These are phyloP conservation scores for Orthonyx spaldingii DNA, from an alignment of 2,113 vertebrate genomes.

Conservation along the genomic window DNA sequence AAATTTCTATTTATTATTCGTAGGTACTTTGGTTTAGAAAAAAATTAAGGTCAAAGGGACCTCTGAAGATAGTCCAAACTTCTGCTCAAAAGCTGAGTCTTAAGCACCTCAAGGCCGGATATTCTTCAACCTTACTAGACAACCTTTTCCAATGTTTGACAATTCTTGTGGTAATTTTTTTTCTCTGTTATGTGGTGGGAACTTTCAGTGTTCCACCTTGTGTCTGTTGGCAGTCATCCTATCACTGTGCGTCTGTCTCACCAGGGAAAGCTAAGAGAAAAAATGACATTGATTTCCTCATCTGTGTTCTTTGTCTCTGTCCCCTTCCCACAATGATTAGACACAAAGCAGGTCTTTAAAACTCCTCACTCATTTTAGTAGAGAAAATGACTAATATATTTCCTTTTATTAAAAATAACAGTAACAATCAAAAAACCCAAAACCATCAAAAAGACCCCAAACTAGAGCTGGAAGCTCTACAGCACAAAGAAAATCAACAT, in stretches of 20 bases:
- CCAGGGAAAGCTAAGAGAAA: not conserved
- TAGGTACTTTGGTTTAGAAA: not conserved
- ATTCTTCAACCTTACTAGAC: not conserved
- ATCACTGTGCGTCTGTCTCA: not conserved
- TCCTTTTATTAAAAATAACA: not conserved
- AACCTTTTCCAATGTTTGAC: not conserved
- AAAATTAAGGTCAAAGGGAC: not conserved
- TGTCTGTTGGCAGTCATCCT: not conserved
- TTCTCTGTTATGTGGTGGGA: not conserved
- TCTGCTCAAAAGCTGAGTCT: not conserved
- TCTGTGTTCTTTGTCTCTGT: not conserved
- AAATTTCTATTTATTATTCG: not conserved
- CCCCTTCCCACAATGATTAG: not conserved
- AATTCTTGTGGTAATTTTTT: not conserved
- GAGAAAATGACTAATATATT: not conserved
- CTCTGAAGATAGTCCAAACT: not conserved
- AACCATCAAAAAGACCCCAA: not conserved
- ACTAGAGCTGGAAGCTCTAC: not conserved
- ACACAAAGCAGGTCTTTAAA: not conserved
- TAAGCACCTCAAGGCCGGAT: not conserved
- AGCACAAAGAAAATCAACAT: not conserved
- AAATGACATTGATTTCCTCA: not conserved
- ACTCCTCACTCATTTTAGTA: not conserved
- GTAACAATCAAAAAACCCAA: rapidly evolving
- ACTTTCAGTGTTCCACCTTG: not conserved